A percentile compares a stretch with the other conserved stretches of the same genome.
Evolutionary conservation across 2,113 vertebrate genomes (phyloP).

Genomic region (Chelonoidis abingdonii): DNA sequence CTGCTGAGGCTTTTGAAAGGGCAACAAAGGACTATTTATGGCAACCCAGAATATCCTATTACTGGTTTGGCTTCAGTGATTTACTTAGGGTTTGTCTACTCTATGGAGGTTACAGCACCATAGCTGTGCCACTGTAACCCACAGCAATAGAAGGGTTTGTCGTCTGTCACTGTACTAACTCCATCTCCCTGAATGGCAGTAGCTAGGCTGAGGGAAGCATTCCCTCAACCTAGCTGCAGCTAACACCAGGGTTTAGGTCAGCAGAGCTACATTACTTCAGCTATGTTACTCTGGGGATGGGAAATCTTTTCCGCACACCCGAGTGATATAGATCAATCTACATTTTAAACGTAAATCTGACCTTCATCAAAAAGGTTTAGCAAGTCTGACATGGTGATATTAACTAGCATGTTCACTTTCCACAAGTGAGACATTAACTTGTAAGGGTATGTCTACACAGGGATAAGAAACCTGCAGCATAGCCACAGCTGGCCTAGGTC

Average conservation of each 20-base stretch:
- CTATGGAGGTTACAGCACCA: background rate
- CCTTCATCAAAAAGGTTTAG: background rate
- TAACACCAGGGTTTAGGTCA: background rate
- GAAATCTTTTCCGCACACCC: background rate
- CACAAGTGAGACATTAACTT: fast-evolving
- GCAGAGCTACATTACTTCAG: background rate
- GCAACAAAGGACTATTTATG: background rate
- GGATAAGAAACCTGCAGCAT: background rate
- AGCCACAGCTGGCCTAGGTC: background rate
- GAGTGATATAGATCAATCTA: background rate
- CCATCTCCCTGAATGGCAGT: no score
- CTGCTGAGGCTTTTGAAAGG: background rate
- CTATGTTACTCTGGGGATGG: background rate
- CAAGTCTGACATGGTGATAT: background rate
- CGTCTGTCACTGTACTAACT: no score
- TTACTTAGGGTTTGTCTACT: background rate
- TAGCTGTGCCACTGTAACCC: no score
- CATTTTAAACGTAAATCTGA: background rate
- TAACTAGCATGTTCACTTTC: background rate
- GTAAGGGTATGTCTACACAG: background rate
- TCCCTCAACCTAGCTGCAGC: background rate
- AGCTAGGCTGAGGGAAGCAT: no score
- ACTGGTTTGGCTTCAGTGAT: background rate
- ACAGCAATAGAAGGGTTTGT: no score
- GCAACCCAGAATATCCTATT: background rate